Evolutionary conservation across 2,888 invertebrate genomes (phyloP), one percentile per base, ranked within the genome.

Genomic region (Sipha maydis): DNA sequence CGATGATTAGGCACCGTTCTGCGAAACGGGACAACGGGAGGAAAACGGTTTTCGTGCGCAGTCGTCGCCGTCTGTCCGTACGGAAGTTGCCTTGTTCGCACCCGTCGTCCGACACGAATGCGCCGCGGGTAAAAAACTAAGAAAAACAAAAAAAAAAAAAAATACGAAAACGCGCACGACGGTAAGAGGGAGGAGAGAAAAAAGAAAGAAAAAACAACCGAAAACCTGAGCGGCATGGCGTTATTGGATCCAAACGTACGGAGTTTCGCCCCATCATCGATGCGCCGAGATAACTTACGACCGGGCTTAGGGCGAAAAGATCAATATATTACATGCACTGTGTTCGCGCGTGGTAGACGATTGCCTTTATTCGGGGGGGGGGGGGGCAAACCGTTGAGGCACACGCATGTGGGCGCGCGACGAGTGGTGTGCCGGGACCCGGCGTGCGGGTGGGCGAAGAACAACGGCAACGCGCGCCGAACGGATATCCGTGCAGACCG

Each of bases 401-500:
- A 48, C 21, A 14, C 61, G 17, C n/a, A 21, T n/a, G 8, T 25
- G 48, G 69, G 28, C 21, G 14, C 61, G 17, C 17, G 17, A 41
- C 41, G 67, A 19, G 8, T 34, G 34, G 67, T 9, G 8, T 34
- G 34, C 34, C 61, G 34, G 34, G 69, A n/a, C n/a, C n/a, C n/a
- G n/a, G n/a, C n/a, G n/a, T n/a, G n/a, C n/a, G n/a, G 21, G 69
- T 21, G 25, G 54, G 14, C 67, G 76, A 83, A 48, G 34, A 79
- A 83, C 75, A 75, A 75, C 75, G 7, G 21, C 61, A 25, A 56
- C 61, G 21, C 34, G 84, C 75, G 31, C 28, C 61, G 61, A 76
- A 75, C 84, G 84, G 84, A 84, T 84, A 84, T 84, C 84, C 84
- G 84, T 31, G 34, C 34, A 84, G 76, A 67, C 75, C 76, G 76